Evolutionary conservation across 2,113 vertebrate genomes (phyloP), one percentile per base, ranked within the genome.

Genomic region (Lutjanus erythropterus): DNA sequence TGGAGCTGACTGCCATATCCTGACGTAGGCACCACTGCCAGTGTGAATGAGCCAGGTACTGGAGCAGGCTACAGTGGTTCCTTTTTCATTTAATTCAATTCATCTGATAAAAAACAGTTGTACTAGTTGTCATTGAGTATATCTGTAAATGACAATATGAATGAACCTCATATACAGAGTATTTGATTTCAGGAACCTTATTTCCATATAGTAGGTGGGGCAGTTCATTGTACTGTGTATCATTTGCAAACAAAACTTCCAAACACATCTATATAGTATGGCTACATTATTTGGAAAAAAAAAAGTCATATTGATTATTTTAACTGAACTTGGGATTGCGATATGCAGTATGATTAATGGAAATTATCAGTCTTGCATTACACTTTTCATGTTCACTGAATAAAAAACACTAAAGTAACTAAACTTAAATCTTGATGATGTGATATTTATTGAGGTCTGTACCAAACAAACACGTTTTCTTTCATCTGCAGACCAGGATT

Each of bases 11-110:
- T 85, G 75, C 84, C 88, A 75, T 85, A 37, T 61, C 62, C n/a
- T 65, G 81, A 80, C 78, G 83, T 89, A 80, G 87, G 84, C 85
- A 82, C 86, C 18, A 68, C 73, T 74, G 55, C 53, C 15, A 1
- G 16, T 23, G 1, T 50, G 62, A 41, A 8, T 18, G 52, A 42
- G 35, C 27, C 88, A 77, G 86, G 72, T 75, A 62, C 35, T 27
- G 53, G 23, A 21, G 10, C 44, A 31, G 2, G 4, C 46, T 27
- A 5, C 64, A 47, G 1, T 62, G 6, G 29, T 14, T 31, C 11
- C 2, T 19, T 33, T 25, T 12, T 5, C 19, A 27, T 33, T 18
- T 11, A 11, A 23, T 25, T 12, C 11, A 27, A 14, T 4, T 12
- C 16, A 37, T 71, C 66, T 4, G 6, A 47, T 44, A 44, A 3